These are phyloP conservation scores for Helleia helle DNA, from an alignment of 2,888 invertebrate species.

Conservation along the genomic window DNA sequence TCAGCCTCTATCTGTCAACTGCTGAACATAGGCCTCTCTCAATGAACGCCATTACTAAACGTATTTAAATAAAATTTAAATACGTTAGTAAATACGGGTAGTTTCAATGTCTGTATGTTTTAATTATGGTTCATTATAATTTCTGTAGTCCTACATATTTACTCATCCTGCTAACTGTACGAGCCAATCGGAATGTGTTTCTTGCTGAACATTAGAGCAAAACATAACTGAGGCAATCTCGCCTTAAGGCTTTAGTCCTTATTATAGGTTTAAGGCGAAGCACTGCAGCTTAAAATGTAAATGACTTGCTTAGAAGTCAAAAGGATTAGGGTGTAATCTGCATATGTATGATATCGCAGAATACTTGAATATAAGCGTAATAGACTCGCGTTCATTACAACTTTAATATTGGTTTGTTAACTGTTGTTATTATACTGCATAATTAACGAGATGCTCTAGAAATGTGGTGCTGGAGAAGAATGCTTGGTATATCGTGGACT, in stretches of 20 bases:
- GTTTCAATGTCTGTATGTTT: too few relatives aligned
- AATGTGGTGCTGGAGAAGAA: too few relatives aligned
- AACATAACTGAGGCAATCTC: constrained; percentile 59
- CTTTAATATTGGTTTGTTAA: too few relatives aligned
- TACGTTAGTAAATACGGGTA: too few relatives aligned
- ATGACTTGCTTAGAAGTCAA: constrained; percentile 48
- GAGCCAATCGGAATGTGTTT: constrained; percentile 18
- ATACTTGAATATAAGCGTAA: background rate
- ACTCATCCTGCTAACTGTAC: background rate
- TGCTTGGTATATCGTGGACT: too few relatives aligned
- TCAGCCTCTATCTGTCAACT: too few relatives aligned
- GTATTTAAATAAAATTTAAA: too few relatives aligned
- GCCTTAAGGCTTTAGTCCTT: constrained; percentile 29
- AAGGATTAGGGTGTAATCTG: constrained; percentile 47
- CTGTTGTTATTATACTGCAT: too few relatives aligned
- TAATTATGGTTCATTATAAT: too few relatives aligned
- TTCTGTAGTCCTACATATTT: background rate
- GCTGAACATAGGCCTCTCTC: too few relatives aligned
- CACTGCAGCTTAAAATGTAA: constrained; percentile 48
- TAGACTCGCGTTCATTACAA: background rate
- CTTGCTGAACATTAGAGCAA: constrained; percentile 38
- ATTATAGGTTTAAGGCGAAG: constrained; percentile 48
- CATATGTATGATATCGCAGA: constrained; percentile 38
- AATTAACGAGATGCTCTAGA: too few relatives aligned
- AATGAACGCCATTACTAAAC: too few relatives aligned